Percentiles rank a stretch among this genome's conserved stretches.
These are phyloP conservation scores for Crocallis elinguaria DNA, from an alignment of 2,888 invertebrate genomes.

Conservation along the genomic window DNA sequence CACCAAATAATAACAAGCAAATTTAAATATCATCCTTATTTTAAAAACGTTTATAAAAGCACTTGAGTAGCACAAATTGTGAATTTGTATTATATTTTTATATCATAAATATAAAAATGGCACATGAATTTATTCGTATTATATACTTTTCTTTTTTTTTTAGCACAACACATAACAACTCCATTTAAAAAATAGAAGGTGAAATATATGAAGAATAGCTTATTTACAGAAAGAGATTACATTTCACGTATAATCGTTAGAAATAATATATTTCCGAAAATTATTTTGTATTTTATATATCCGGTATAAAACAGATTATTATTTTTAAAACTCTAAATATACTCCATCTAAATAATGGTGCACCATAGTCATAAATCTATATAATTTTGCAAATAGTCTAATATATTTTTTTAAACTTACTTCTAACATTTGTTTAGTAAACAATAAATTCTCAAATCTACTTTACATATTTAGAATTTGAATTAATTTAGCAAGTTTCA, in stretches of 20 bases:
- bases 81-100: constrained; percentile 52
- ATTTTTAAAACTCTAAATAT: constrained; percentile 54
- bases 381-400: constrained; percentile 61
- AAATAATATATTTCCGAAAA: constrained; percentile 63
- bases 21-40: constrained; percentile 77
- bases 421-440: constrained; percentile 56
- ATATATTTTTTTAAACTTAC: constrained; percentile 46
- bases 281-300: constrained; percentile 38
- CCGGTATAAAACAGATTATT: constrained; percentile 53
- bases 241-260: constrained; percentile 57
- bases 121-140: constrained; percentile 69
- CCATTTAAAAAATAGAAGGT: constrained; percentile 64
- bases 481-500: constrained; percentile 39
- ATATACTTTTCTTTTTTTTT: constrained; percentile 62
- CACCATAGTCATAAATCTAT: constrained; percentile 77
- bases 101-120: constrained; percentile 70
- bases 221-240: constrained; percentile 72
- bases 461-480: constrained; percentile 59
- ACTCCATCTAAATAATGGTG: constrained; percentile 73
- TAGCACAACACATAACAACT: constrained; percentile 59
- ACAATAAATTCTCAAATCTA: constrained; percentile 60
- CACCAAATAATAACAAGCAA: constrained; percentile 75
- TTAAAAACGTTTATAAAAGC: constrained; percentile 77
- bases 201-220: constrained; percentile 63
- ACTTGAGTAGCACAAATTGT: constrained; percentile 79